Percentiles rank a stretch among this genome's conserved stretches.
These are phyloP conservation scores for Cabera pusaria DNA, from an alignment of 2,888 invertebrate genomes.

Conservation along the genomic window DNA sequence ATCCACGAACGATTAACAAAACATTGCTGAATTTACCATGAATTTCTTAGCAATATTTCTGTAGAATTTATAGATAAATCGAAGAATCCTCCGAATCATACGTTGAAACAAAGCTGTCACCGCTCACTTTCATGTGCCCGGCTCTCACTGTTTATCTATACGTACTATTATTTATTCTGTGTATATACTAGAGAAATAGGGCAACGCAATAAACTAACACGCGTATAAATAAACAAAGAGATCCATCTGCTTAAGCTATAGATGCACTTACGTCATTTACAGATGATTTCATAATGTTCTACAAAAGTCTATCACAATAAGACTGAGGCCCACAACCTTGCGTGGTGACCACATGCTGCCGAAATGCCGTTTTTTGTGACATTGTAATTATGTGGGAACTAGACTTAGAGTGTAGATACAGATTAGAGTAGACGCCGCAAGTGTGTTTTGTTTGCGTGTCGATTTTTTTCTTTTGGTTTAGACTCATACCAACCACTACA, in stretches of 20 bases:
- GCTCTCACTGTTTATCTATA: constrained; percentile 24
- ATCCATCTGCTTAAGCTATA: constrained; percentile 26
- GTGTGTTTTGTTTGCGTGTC: no score
- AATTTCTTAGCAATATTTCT: no score
- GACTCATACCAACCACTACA: no score
- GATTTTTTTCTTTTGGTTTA: no score
- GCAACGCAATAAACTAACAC: constrained; percentile 30
- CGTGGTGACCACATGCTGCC: constrained; percentile 74
- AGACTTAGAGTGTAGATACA: no score
- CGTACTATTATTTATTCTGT: no score
- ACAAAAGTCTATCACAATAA: constrained; percentile 45
- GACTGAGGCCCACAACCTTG: constrained; percentile 61
- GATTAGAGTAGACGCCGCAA: no score
- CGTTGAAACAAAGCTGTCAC: constrained; percentile 26
- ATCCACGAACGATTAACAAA: no score
- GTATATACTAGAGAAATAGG: constrained; percentile 29
- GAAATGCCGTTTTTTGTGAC: constrained; percentile 69
- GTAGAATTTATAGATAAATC: no score
- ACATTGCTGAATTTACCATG: no score
- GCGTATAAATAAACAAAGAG: constrained; percentile 32
- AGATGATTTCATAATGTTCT: constrained; percentile 44
- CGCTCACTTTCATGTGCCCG: constrained; percentile 24
- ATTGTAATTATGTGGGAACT: constrained; percentile 77
- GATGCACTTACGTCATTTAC: constrained; percentile 38
- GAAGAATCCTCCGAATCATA: constrained; percentile 17